Evolutionary conservation across 2,888 invertebrate species (phyloP).

Genomic region (Drosophila percnosoma): DNA sequence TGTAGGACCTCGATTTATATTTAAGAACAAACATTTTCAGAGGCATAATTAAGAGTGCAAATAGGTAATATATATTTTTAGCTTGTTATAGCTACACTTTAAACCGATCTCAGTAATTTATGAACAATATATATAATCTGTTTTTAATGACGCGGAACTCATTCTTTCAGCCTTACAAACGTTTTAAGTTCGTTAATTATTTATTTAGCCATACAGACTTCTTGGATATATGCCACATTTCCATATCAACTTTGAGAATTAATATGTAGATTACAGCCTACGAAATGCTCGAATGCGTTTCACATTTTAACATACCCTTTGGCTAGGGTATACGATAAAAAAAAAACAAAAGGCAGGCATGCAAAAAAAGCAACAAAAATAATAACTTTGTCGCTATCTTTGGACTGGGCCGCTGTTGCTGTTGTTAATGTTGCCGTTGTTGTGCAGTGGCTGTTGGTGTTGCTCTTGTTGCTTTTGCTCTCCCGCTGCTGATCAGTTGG

Average conservation of each 20-base stretch:
- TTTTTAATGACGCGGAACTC: not conserved
- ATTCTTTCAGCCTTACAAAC: not conserved
- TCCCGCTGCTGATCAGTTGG: constrained; percentile 67
- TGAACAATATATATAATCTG: not conserved
- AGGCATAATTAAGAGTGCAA: not conserved
- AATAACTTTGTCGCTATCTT: constrained; percentile 54
- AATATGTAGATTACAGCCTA: not conserved
- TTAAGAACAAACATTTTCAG: not conserved
- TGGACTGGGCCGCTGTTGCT: constrained; percentile 27
- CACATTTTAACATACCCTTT: not conserved
- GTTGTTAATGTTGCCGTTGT: not conserved
- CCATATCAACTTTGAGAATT: not conserved
- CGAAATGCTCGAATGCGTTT: not conserved
- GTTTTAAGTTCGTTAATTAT: not conserved
- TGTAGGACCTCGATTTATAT: not conserved
- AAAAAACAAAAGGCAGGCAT: not conserved
- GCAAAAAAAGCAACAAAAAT: constrained; percentile 28
- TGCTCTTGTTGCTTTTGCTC: constrained; percentile 2
- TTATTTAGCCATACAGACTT: not conserved
- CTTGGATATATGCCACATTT: not conserved
- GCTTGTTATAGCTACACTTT: not conserved
- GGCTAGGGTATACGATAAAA: constrained; percentile 10
- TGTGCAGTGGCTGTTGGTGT: too few relatives aligned
- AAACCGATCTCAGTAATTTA: not conserved
- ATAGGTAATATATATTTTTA: not conserved